Percentiles rank a stretch among this genome's conserved stretches.
phyloP scores from a whole-genome alignment of 2,113 vertebrate genomes.

The Protobothrops mucrosquamatus region DNA sequence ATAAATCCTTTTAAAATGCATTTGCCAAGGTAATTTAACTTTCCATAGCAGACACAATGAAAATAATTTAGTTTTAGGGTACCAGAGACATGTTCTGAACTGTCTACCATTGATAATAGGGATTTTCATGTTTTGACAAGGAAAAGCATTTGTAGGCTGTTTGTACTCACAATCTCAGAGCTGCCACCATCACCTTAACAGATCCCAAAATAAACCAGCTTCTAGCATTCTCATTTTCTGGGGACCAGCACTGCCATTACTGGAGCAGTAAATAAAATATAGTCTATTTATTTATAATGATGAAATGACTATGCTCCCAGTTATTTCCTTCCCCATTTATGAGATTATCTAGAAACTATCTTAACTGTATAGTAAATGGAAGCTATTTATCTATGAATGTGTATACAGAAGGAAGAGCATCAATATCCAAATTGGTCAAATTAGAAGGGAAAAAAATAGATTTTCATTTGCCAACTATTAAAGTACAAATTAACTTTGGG shows the following conservation, averaged over 20 bases:
- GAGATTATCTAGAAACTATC: constrained; percentile 56
- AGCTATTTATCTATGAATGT: constrained; percentile 69
- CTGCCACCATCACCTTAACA: constrained; percentile 1
- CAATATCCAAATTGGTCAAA: constrained; percentile 42
- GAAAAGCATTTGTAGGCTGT: neutral
- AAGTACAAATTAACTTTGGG: constrained; percentile 20
- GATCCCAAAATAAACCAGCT: constrained; percentile 7
- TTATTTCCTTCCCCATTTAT: constrained; percentile 47
- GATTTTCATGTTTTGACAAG: constrained; percentile 12
- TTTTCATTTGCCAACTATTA: constrained; percentile 22
- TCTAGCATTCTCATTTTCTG: neutral
- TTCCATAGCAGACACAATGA: neutral
- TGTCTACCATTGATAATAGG: neutral
- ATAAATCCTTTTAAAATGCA: neutral
- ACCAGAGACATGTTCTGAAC: neutral
- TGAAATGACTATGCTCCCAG: constrained; percentile 43
- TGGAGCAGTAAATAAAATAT: constrained; percentile 30
- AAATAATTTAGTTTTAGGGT: neutral
- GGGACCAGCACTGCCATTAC: constrained; percentile 13
- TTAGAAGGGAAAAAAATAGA: neutral
- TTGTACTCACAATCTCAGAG: neutral
- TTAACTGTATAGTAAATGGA: constrained; percentile 64
- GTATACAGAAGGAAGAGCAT: constrained; percentile 58
- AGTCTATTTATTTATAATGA: constrained; percentile 39
- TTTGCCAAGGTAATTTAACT: neutral